Percentiles rank a stretch among this genome's conserved stretches.
Conservation (phyloP, 2,113 vertebrate genomes). For the Motacilla tschutschensis region DNA sequence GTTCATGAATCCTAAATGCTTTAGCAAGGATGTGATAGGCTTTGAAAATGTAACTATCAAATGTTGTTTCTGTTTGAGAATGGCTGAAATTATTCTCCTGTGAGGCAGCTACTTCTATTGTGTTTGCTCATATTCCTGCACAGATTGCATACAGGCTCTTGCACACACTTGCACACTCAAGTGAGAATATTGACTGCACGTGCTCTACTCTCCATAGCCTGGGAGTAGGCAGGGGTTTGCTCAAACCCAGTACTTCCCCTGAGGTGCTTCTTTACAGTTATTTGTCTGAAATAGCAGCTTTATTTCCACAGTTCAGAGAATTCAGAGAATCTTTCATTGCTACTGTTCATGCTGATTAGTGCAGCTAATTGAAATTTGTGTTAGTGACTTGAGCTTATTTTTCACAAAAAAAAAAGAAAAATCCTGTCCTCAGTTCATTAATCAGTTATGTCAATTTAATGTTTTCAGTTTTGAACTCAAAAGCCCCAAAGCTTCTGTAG, state of each 20-base stretch:
- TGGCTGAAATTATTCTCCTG: not conserved
- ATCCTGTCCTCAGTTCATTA: not conserved
- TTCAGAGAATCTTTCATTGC: not conserved
- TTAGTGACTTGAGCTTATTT: not conserved
- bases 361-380: not conserved
- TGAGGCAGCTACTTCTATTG: not conserved
- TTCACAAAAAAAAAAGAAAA: not conserved
- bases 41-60: not conserved
- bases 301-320: not conserved
- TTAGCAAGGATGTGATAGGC: not conserved
- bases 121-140: not conserved
- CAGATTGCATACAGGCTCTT: not conserved
- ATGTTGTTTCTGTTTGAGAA: not conserved
- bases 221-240: not conserved
- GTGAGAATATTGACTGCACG: not conserved
- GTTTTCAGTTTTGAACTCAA: not conserved
- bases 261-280: rapidly evolving
- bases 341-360: not conserved
- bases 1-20: not conserved
- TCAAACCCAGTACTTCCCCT: not conserved
- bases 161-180: not conserved
- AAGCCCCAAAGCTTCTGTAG: not conserved
- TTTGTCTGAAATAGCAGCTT: not conserved
- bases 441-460: not conserved
- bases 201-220: not conserved